Evolutionary conservation across 2,113 vertebrate species (phyloP).

Genomic region (Bos javanicus): DNA sequence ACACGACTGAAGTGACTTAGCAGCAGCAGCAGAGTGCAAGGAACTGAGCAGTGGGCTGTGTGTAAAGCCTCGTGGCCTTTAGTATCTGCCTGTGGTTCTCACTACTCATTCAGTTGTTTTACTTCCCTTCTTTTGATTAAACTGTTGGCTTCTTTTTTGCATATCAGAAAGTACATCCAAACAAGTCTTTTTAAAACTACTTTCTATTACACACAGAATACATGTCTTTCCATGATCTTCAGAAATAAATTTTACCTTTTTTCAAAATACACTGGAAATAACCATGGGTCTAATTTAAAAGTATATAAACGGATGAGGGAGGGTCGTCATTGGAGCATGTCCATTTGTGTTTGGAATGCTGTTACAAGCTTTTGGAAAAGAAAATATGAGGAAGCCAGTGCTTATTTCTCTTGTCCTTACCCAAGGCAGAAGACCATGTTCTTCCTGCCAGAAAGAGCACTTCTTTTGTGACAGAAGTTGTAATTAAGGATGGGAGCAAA

Average conservation of each 20-base stretch:
- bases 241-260: conserved; percentile 8
- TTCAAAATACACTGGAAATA: background rate
- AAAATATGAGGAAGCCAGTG: background rate
- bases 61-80: background rate
- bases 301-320: background rate
- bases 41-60: background rate
- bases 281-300: background rate
- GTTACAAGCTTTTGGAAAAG: background rate
- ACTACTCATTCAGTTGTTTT: background rate
- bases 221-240: background rate
- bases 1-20: too few species aligned
- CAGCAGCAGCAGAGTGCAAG: too few species aligned
- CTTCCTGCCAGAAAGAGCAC: background rate
- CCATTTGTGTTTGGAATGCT: background rate
- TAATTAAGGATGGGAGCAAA: background rate
- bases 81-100: background rate
- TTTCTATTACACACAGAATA: background rate
- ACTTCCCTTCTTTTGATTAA: background rate
- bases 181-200: background rate
- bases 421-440: background rate
- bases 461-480: background rate
- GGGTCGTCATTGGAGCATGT: background rate
- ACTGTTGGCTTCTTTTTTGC: background rate
- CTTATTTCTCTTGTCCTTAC: background rate
- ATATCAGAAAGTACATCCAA: background rate